Evolutionary conservation across 2,113 vertebrate species (phyloP).

Genomic region (Channa maculata): DNA sequence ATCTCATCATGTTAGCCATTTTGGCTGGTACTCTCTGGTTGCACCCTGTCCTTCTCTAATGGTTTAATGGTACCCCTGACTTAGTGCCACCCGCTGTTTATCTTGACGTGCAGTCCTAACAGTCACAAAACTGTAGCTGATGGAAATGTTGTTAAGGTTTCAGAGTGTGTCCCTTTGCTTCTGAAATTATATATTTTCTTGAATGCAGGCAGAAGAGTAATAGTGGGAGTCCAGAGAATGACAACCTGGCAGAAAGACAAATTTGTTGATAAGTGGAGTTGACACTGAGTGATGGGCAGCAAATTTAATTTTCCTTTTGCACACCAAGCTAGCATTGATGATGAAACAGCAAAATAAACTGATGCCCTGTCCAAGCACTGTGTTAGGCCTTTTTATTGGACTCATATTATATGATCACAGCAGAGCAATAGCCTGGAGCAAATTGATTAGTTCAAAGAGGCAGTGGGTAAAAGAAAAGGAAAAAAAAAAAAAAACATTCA

Average conservation of each 20-base stretch:
- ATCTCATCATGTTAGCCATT: too few relatives aligned
- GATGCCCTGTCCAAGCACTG: slow-evolving; percentile 33
- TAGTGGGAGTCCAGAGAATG: slow-evolving; percentile 62
- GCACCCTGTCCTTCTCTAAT: neutral
- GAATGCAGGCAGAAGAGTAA: slow-evolving; percentile 61
- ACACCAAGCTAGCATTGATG: slow-evolving; percentile 34
- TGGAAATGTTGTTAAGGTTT: slow-evolving; percentile 31
- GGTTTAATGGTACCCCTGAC: neutral
- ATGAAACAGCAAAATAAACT: slow-evolving; percentile 55
- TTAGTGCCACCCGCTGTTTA: neutral
- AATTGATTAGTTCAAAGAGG: slow-evolving; percentile 65
- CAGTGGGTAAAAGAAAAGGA: slow-evolving; percentile 22
- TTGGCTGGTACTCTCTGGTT: neutral
- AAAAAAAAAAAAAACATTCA: slow-evolving; percentile 20
- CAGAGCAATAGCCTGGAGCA: slow-evolving; percentile 59
- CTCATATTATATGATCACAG: slow-evolving; percentile 60
- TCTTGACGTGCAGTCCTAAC: neutral
- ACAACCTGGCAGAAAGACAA: slow-evolving; percentile 81
- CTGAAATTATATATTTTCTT: slow-evolving; percentile 52
- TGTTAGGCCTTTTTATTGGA: slow-evolving; percentile 57
- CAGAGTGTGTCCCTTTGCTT: slow-evolving; percentile 37
- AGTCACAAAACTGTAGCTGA: neutral
- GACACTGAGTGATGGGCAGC: slow-evolving; percentile 86
- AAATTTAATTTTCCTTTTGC: slow-evolving; percentile 51
- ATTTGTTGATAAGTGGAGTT: slow-evolving; percentile 82